Percentiles rank a stretch among this genome's conserved stretches.
phyloP scores from a whole-genome alignment of 2,888 invertebrate species.

The Parnassius smintheus region DNA sequence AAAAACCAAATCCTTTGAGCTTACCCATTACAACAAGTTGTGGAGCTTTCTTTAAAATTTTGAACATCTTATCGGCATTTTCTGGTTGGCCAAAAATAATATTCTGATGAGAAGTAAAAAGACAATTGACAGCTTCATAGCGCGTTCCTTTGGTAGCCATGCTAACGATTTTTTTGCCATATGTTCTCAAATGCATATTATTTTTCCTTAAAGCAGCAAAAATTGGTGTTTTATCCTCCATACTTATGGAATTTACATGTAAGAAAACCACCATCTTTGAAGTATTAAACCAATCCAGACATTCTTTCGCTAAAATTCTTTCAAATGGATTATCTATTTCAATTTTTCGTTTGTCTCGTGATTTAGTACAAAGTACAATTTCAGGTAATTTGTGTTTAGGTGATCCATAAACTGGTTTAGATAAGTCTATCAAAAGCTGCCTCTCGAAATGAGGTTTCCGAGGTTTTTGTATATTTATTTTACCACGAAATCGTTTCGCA shows the following conservation, averaged over 20 bases:
- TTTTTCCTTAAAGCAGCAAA: constrained; percentile 82
- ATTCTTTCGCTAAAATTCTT: constrained; percentile 86
- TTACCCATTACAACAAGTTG: constrained; percentile 86
- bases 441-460: constrained; percentile 85
- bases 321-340: constrained; percentile 85
- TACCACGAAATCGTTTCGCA: constrained; percentile 85
- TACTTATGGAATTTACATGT: constrained; percentile 86
- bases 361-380: constrained; percentile 76
- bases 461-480: constrained; percentile 90
- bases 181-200: constrained; percentile 85
- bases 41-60: constrained; percentile 85
- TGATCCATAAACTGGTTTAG: constrained; percentile 82
- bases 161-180: constrained; percentile 83
- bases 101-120: constrained; percentile 84
- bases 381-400: constrained; percentile 69
- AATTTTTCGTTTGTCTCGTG: constrained; percentile 38
- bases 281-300: constrained; percentile 84
- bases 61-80: constrained; percentile 82
- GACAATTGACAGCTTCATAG: constrained; percentile 84
- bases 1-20: constrained; percentile 31
- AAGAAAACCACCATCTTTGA: constrained; percentile 87
- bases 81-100: constrained; percentile 87
- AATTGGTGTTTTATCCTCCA: constrained; percentile 84
- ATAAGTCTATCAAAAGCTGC: constrained; percentile 83
- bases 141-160: constrained; percentile 85